A percentile compares a stretch with the other conserved stretches of the same genome.
phyloP scores from a whole-genome alignment of 2,113 vertebrate species.

The Pteronura brasiliensis region DNA sequence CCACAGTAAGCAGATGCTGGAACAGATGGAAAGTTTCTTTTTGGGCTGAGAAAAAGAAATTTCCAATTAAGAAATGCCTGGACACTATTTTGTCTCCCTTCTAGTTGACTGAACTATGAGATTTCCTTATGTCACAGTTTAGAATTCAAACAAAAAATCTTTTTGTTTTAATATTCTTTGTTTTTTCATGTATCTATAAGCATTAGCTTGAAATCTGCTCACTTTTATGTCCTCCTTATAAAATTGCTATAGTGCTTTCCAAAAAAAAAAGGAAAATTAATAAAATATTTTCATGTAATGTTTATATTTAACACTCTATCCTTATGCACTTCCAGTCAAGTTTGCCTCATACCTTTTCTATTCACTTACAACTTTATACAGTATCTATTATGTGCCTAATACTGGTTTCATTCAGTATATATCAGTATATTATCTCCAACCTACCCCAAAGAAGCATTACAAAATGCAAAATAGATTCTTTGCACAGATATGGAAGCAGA shows the following conservation, averaged over 20 bases:
- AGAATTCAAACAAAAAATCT: conserved; percentile 36
- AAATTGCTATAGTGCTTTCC: neutral
- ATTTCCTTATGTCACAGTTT: conserved; percentile 68
- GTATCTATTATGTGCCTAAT: neutral
- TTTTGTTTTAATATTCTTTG: neutral
- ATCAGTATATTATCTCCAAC: neutral
- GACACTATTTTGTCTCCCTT: conserved; percentile 73
- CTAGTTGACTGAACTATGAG: conserved; percentile 71
- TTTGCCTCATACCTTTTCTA: neutral
- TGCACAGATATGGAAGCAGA: neutral
- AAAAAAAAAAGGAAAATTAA: neutral
- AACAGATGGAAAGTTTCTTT: conserved; percentile 83
- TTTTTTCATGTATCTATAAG: neutral
- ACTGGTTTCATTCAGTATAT: neutral
- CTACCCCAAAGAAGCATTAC: neutral
- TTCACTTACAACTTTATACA: neutral
- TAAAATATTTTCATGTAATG: neutral
- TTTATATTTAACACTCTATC: conserved; percentile 5
- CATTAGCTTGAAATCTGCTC: conserved; percentile 31
- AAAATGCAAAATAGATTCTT: neutral
- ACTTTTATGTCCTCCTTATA: conserved; percentile 19
- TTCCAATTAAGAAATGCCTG: conserved; percentile 80
- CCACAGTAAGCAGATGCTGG: conserved; percentile 80
- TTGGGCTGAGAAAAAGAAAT: conserved; percentile 71
- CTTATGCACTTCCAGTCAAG: neutral